Conservation (phyloP, 2,888 invertebrate genomes). For the Andricus curvator region DNA sequence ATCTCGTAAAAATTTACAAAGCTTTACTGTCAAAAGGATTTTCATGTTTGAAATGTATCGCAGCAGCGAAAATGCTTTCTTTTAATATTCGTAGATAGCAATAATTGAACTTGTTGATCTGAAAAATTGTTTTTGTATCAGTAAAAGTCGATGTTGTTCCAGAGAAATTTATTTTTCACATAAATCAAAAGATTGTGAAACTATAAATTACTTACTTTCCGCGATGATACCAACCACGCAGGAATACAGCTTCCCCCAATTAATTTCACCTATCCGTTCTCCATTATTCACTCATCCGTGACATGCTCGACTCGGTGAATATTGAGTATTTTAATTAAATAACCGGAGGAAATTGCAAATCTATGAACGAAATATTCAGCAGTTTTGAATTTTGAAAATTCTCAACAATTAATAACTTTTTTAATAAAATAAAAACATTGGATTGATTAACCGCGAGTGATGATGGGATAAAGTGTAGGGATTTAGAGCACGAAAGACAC, state of each 20-base stretch:
- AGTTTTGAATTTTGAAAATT: not conserved
- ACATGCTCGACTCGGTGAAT: slow-evolving; percentile 21
- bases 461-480: not conserved
- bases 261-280: slow-evolving; percentile 40
- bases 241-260: slow-evolving; percentile 32
- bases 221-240: slow-evolving; percentile 29
- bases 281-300: slow-evolving; percentile 37
- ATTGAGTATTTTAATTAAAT: slow-evolving; percentile 41
- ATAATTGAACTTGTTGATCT: not conserved
- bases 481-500: slow-evolving; percentile 31
- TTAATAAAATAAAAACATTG: not conserved
- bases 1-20: too few species aligned
- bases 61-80: not conserved
- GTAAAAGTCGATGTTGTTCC: not conserved
- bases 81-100: not conserved
- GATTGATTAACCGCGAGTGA: not conserved
- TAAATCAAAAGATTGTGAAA: slow-evolving; percentile 25
- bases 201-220: slow-evolving; percentile 38
- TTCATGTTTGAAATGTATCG: not conserved
- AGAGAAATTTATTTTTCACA: slow-evolving; percentile 10
- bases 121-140: slow-evolving; percentile 5
- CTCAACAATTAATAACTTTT: not conserved
- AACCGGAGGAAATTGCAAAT: not conserved
- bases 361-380: not conserved
- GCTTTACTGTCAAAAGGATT: not conserved